Base-by-base conservation (phyloP, 2,797 vertebrate genomes). In the Poecilia gillii region DNA sequence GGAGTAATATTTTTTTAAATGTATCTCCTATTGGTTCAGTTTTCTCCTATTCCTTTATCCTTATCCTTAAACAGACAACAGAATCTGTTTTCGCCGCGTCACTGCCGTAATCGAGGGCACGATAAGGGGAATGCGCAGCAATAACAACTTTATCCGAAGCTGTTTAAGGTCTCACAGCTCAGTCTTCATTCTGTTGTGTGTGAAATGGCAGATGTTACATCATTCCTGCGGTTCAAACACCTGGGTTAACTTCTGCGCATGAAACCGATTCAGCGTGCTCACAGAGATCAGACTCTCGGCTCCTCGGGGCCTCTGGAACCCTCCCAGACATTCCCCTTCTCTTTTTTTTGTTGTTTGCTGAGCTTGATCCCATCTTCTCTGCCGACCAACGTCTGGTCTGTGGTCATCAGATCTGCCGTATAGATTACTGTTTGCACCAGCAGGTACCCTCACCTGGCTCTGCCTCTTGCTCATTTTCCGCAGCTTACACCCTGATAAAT, bases 161-260 rank as follows among this genome's bases (percentile, higher is more conserved):
- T 57, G 20, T 43, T 49, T 70, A 73, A 74, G 78, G 78, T 81
- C 80, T 75, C 83, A 81, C 83, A 80, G 87, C 86, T 81, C 73
- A 43, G 74, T 79, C 47, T 82, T 79, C 49, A 66, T 87, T 13
- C 6, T 2, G 39, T n/a, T 45, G 39, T 47, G 72, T 74, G 80
- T 57, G 51, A 81, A 62, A 73, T 68, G 68, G 80, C 55, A 71
- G 53, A 41, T 8, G 66, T 89, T 87, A 81, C 84, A 90, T 89
- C 51, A 87, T 82, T 76, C 85, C 79, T 78, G 84, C 73, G 86
- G 81, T 66, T 88, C 78, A 74, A 83, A 88, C 91, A 92, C 91
- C 91, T 92, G 89, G 88, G 74, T 68, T 39, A 28, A 77, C 82
- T 88, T 89, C 76, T 80, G 71, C 84, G 80, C 76, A 79, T 88